Base-by-base conservation (phyloP, 2,888 invertebrate species). In the Eustalomyia histrio region DNA sequence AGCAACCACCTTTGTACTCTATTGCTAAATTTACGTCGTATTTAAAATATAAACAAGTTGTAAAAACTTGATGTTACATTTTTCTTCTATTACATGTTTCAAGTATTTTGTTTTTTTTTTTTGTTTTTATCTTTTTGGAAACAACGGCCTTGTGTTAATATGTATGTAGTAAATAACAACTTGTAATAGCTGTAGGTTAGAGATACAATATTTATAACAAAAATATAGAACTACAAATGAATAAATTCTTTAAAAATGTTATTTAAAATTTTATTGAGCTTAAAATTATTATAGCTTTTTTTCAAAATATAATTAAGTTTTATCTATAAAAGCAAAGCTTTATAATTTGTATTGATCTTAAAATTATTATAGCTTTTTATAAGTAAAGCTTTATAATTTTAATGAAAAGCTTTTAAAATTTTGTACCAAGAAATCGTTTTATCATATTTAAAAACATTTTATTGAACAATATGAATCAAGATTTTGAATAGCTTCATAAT, bases 121-220 rank as follows among this genome's bases (percentile, higher is more conserved):
- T n/a, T n/a, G n/a, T n/a, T n/a, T n/a, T 17, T 58, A 58, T 72
- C 8, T 63, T 72, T 53, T 53, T 43, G 14, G 12, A 64, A 55
- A 67, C 65, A 81, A 81, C 78, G 81, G 78, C 81, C 81, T 81
- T 81, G 81, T 81, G 74, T 65, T 57, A 3, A 18, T 65, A 17
- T 29, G 57, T 58, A 14, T 17, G n/a, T 29, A n/a, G 16, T 29
- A 33, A 69, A 75, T 50, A 69, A 76, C 55, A 71, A 65, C 39
- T 64, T 21, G 67, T 29, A 29, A 29, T 29, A 29, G 29, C 29
- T 29, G 29, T 64, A 73, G n/a, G 43, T 47, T 47, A 47, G 4
- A 47, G 29, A 29, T 29, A 29, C 29, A 29, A 29, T 29, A 29
- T 7, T 6, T 29, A 4, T 29, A 29, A 29, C 4, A 29, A 29